phyloP scores from a whole-genome alignment of 2,797 vertebrate species.

The Amphiprion clarkii region DNA sequence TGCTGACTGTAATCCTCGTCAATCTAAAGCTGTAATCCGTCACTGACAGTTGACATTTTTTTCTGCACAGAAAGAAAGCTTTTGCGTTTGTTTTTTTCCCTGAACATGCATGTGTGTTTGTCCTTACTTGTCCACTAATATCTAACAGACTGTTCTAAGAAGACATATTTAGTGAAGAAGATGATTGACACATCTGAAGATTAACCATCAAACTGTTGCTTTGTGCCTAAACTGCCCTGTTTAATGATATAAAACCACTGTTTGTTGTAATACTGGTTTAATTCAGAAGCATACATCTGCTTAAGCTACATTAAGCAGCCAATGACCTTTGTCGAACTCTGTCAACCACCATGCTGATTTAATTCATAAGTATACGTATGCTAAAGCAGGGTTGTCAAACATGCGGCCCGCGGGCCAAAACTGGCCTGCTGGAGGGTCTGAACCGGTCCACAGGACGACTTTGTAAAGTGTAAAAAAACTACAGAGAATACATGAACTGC shows the following conservation, averaged over 20 bases:
- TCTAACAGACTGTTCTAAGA: constrained; percentile 6
- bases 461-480: too few relatives aligned
- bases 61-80: constrained; percentile 12
- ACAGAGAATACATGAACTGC: too few relatives aligned
- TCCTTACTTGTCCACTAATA: constrained; percentile 12
- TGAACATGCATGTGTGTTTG: constrained; percentile 19
- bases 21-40: constrained; percentile 67
- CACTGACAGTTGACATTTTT: constrained; percentile 25
- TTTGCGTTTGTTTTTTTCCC: background rate
- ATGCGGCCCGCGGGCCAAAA: too few relatives aligned
- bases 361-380: too few relatives aligned
- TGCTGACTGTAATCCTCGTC: constrained; percentile 60
- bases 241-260: constrained; percentile 12
- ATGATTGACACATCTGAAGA: constrained; percentile 15
- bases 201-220: background rate
- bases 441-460: too few relatives aligned
- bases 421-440: too few relatives aligned
- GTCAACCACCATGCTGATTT: too few relatives aligned
- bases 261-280: constrained; percentile 1
- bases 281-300: constrained; percentile 9
- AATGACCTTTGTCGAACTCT: constrained; percentile 21
- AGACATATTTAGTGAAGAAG: background rate
- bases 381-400: too few relatives aligned
- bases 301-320: constrained; percentile 26
- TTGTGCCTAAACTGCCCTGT: background rate